Evolutionary conservation across 2,113 vertebrate species (phyloP).

Genomic region (Crypturellus undulatus): DNA sequence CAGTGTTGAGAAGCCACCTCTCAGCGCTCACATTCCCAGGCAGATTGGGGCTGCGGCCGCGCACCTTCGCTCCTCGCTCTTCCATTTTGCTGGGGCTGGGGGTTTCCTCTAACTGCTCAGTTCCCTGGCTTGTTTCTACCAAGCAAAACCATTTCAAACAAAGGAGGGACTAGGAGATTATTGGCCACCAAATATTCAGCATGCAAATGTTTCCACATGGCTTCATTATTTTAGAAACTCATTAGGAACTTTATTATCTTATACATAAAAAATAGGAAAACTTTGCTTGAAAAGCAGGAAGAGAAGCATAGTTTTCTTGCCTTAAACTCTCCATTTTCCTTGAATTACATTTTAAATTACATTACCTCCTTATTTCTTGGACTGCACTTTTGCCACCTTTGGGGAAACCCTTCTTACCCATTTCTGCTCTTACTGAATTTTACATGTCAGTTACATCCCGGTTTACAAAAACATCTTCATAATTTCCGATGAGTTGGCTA

Average conservation of each 20-base stretch:
- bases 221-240: not conserved
- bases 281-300: not conserved
- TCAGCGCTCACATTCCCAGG: too few species aligned
- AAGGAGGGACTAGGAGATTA: accelerated
- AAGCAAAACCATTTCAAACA: not conserved
- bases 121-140: not conserved
- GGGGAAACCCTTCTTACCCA: not conserved
- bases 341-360: not conserved
- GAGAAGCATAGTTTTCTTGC: accelerated
- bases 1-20: too few species aligned
- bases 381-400: not conserved
- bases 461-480: accelerated
- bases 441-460: not conserved
- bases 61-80: too few species aligned
- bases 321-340: not conserved
- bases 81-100: not conserved
- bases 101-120: not conserved
- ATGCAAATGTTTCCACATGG: not conserved
- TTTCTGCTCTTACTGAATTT: not conserved
- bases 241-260: not conserved
- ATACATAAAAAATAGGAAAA: not conserved
- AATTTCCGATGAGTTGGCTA: not conserved
- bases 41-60: too few species aligned
- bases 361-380: accelerated
- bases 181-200: accelerated